Base-by-base conservation (phyloP, 2,888 invertebrate species). In the Pyrocoelia pectoralis region DNA sequence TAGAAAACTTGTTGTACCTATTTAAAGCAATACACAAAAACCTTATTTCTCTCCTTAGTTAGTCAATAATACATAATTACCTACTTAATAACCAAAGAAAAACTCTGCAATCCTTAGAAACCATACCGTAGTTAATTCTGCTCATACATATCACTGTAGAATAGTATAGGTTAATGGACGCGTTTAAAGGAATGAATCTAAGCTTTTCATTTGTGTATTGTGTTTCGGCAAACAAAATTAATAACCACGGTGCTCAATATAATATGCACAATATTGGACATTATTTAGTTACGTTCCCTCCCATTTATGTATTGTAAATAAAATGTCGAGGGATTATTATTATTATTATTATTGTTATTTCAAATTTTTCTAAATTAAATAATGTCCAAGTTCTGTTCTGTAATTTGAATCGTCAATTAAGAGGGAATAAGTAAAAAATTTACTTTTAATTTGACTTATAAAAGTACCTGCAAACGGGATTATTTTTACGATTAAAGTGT, bases 141-240 rank as follows among this genome's bases (percentile, higher is more conserved):
- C 81, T 80, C 79, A 80, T 80, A 81, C 80, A 81, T 80, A 81
- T 81, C 80, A 80, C 48, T 57, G 59, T 66, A 66, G 66, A 49
- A 56, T 62, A 52, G 52, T 43, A 57, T 19, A 64, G 58, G 14
- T 40, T 64, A 55, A 58, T 28, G 33, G 48, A 64, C 55, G 51
- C n/a, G n/a, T n/a, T 60, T 46, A 53, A 50, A 54, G 49, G 19
- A 62, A 18, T 46, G 19, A 56, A 51, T 41, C 40, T 57, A 24
- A 55, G 43, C 43, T 43, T 58, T 73, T 68, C 61, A 68, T 73
- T 73, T 70, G 69, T 72, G 73, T 73, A 73, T 73, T 73, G 71
- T 69, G 61, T 65, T 67, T 33, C 43, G 13, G 56, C 43, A 53
- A 40, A 62, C 68, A 68, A 65, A 69, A 66, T 24, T 53, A 33